Base-by-base conservation (phyloP, 2,113 vertebrate genomes). In the Diphyllodes magnificus region DNA sequence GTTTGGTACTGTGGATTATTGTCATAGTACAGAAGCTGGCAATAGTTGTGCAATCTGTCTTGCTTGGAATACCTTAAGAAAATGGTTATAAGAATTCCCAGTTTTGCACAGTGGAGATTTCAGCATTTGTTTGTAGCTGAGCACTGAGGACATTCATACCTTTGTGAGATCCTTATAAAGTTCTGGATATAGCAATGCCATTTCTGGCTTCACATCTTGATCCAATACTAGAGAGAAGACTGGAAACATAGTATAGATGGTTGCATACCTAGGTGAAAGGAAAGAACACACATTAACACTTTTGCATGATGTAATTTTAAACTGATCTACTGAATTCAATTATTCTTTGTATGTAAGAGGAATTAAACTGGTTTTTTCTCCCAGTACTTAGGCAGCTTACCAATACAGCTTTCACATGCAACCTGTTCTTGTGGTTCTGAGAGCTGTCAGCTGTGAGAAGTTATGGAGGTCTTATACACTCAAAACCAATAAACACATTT, bases 151-250 rank as follows among this genome's bases (percentile, higher is more conserved):
- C 31, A n/a, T 28, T 53, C 82, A 5, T 96, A 99, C 99, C 99
- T 99, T 99, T 81, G 99, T 99, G 93, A 99, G 99, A 96, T 99
- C 99, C 96, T 99, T 99, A 95, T 99, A 99, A 51, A 99, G 99
- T 97, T 99, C 99, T 12, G 99, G 99, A 97, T 99, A 99, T 1
- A 99, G 98, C 90, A 99, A 93, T 5, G 99, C 99, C 98, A 98
- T 99, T 92, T 99, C 99, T 11, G 99, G 99, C 95, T 99, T 99
- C 94, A 99, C 99, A 42, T 99, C 99, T 94, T 99, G 99, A 95
- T 99, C 99, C 98, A 99, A 97, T 30, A 99, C 99, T 87, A 99
- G 94, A 11, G 99, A 99, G 98, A 99, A 99, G 42, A 99, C 99
- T 30, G 99, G 99, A 71, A 99, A 99, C 99, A 99, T 99, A 84